phyloP scores from a whole-genome alignment of 1,140 invertebrate species.

The Pseudomyrmex sp. region DNA sequence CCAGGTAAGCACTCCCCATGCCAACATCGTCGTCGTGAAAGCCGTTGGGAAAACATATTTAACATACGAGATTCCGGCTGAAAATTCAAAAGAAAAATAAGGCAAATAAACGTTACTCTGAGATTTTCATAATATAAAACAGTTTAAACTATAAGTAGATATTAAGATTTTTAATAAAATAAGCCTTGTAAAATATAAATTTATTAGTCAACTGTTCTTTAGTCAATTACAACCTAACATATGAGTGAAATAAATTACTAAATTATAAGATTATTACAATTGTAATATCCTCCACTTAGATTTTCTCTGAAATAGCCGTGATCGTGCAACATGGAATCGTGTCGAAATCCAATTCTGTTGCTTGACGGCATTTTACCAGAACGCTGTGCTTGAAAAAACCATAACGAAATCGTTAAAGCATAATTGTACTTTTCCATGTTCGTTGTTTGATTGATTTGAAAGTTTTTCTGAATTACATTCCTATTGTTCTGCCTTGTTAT shows the following conservation, averaged over 20 bases:
- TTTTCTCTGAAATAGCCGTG: slow-evolving; percentile 80
- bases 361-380: slow-evolving; percentile 87
- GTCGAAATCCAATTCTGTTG: slow-evolving; percentile 87
- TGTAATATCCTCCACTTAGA: slow-evolving; percentile 89
- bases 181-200: too few relatives aligned
- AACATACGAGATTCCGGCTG: slow-evolving; percentile 87
- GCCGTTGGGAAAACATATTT: slow-evolving; percentile 90
- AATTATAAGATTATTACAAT: slow-evolving; percentile 82
- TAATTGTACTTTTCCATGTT: slow-evolving; percentile 79
- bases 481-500: too few relatives aligned
- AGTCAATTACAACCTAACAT: too few relatives aligned
- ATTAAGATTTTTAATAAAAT: too few relatives aligned
- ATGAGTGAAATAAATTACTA: too few relatives aligned
- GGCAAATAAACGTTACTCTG: too few relatives aligned
- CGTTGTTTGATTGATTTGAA: slow-evolving; percentile 7
- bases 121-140: too few relatives aligned
- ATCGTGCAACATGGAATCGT: slow-evolving; percentile 86
- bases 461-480: not conserved
- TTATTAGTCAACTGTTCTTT: too few relatives aligned
- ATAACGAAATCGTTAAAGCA: slow-evolving; percentile 85
- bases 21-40: slow-evolving; percentile 86
- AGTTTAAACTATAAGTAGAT: too few relatives aligned
- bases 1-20: slow-evolving; percentile 87
- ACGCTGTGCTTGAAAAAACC: slow-evolving; percentile 89
- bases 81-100: too few relatives aligned